Percentiles rank a stretch among this genome's conserved stretches.
Evolutionary conservation across 53 echinoderm and acorn worm genomes (phyloP).

Genomic region (Pentamera pediparva): DNA sequence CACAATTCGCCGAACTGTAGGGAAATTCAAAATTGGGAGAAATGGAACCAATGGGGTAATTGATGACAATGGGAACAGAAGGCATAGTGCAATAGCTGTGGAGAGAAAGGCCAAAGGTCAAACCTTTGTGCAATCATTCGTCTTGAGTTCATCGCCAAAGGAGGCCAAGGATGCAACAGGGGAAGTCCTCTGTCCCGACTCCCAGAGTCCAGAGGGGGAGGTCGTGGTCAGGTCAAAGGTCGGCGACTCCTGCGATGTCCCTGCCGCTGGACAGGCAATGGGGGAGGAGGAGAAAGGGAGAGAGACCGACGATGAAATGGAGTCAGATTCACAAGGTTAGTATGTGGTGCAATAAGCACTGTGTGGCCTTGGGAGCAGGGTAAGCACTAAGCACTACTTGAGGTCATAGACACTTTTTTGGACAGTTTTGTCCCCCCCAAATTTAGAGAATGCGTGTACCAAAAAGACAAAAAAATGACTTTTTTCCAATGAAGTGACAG

Average conservation of each 20-base stretch:
- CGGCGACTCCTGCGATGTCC: not conserved
- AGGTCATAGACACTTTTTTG: too few species aligned
- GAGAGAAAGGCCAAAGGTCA: not conserved
- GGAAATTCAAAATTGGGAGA: not conserved
- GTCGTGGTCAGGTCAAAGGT: not conserved
- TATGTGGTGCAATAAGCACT: too few species aligned
- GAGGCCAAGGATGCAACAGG: not conserved
- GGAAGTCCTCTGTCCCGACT: constrained; percentile 35
- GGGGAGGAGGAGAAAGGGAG: not conserved
- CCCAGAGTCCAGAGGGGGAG: constrained; percentile 31
- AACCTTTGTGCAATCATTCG: constrained; percentile 9
- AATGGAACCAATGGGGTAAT: not conserved
- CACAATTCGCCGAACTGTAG: too few species aligned
- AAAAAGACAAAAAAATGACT: too few species aligned
- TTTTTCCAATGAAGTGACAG: too few species aligned
- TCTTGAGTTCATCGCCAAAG: not conserved
- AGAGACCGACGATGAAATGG: not conserved
- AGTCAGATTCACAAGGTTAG: not conserved
- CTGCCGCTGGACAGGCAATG: not conserved
- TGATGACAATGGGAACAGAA: not conserved
- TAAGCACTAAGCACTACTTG: too few species aligned
- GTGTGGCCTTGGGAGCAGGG: too few species aligned
- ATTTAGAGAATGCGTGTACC: too few species aligned
- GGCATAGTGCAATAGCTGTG: not conserved
- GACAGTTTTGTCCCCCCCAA: too few species aligned